Base-by-base conservation (phyloP, 2,113 vertebrate genomes). In the Sialia sialis region DNA sequence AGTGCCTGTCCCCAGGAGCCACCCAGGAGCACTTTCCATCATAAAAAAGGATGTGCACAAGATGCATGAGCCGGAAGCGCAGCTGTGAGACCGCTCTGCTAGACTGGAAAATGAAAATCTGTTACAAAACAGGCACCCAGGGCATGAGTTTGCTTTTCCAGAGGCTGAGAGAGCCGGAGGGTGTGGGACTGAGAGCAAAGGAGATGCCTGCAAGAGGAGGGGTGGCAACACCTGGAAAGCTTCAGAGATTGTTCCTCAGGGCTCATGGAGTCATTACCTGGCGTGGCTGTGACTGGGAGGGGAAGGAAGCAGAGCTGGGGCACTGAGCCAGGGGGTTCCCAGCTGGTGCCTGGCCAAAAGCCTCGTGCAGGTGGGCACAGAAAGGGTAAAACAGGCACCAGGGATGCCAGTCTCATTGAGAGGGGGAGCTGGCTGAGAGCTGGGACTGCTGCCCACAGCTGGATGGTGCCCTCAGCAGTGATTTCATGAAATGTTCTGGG, bases 71-170 rank as follows among this genome's bases (percentile, higher is more conserved):
- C 54, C 51, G 29, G 44, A 77, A 87, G 36, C 34, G 27, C 10
- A 6, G 63, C 62, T 4, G 7, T 52, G 56, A 75, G 46, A 32
- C 14, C 0, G 0, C 1, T 7, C 66, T 66, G 60, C 82, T 49
- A 16, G 36, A 22, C 14, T 77, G 63, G 68, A 34, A 84, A 68
- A 52, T 30, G 43, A 63, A 72, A 80, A 81, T 16, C 29, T 77
- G 14, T 38, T 32, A 18, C 25, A 64, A 90, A 87, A 87, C 13
- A 5, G 26, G 69, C 32, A 68, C 59, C 68, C 29, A 16, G 81
- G 74, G 63, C 15, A 18, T 0, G 8, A 19, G 7, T 46, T 81
- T 49, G 41, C 59, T 77, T 90, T 74, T 69, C n/a, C 60, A 43
- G 60, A 60, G 69, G 66, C 51, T 56, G 41, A 3, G 4, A 22